Percentiles rank a stretch among this genome's conserved stretches.
phyloP scores from a whole-genome alignment of 1,140 invertebrate species.

The Danaus melanippus region DNA sequence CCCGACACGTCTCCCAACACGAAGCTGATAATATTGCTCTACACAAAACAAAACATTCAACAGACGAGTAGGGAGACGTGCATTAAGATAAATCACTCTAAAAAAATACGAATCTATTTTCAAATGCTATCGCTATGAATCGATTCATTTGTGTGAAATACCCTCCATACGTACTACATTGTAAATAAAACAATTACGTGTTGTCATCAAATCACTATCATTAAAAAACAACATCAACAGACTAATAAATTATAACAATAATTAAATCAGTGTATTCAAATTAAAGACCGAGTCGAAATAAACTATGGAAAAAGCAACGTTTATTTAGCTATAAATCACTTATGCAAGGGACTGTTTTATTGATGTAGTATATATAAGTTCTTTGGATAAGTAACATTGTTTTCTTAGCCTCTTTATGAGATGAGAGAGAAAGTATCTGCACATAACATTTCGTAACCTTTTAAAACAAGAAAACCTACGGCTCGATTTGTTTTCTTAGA shows the following conservation, averaged over 20 bases:
- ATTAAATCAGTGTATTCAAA: neutral
- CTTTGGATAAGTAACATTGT: conserved; percentile 43
- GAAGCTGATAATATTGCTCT: conserved; percentile 41
- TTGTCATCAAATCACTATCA: too few relatives aligned
- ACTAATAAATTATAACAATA: neutral
- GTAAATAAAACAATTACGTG: too few relatives aligned
- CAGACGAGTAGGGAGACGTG: neutral
- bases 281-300: too few relatives aligned
- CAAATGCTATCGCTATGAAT: too few relatives aligned
- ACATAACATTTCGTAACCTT: conserved; percentile 48
- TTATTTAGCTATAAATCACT: too few relatives aligned
- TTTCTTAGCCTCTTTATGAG: conserved; percentile 64
- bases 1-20: conserved; percentile 40
- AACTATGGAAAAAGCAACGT: too few relatives aligned
- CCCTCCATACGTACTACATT: too few relatives aligned
- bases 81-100: too few relatives aligned
- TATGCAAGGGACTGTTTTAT: too few relatives aligned
- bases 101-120: too few relatives aligned
- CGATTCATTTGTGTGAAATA: too few relatives aligned
- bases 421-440: conserved; percentile 55
- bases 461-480: conserved; percentile 44
- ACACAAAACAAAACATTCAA: conserved; percentile 31
- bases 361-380: conserved; percentile 9
- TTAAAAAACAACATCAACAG: neutral
- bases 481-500: conserved; percentile 28